phyloP scores from a whole-genome alignment of 2,888 invertebrate species.

The Eubasilissa splendida region DNA sequence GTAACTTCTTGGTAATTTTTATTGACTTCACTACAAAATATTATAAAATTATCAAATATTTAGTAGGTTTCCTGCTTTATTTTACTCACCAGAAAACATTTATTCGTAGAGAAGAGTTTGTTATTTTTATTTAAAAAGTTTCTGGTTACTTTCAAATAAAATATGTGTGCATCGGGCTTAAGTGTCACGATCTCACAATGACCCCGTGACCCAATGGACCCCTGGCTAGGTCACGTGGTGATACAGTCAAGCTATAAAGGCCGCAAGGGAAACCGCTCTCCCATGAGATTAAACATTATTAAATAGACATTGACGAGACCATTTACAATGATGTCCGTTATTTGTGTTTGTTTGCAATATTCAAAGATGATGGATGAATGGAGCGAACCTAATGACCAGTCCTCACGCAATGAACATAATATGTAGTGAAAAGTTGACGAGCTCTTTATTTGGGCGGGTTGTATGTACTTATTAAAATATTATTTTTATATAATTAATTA shows the following conservation, averaged over 20 bases:
- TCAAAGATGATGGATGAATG: conserved; percentile 7
- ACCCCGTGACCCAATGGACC: conserved; percentile 26
- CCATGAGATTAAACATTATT: conserved; percentile 31
- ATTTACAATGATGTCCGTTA: conserved; percentile 26
- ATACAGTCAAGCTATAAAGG: conserved; percentile 26
- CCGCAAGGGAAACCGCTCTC: conserved; percentile 20
- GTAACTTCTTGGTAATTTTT: too few relatives aligned
- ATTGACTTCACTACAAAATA: too few relatives aligned
- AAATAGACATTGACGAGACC: conserved; percentile 32
- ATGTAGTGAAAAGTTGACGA: too few relatives aligned
- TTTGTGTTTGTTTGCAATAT: conserved; percentile 7
- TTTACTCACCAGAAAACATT: too few relatives aligned
- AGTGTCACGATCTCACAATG: conserved; percentile 27
- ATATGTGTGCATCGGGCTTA: conserved; percentile 1
- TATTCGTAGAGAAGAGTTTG: too few relatives aligned
- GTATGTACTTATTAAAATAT: too few relatives aligned
- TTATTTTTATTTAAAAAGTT: not conserved
- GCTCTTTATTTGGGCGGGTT: too few relatives aligned
- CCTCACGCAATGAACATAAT: too few relatives aligned
- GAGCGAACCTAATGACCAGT: too few relatives aligned
- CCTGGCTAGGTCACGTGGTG: conserved; percentile 11
- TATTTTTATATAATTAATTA: too few relatives aligned
- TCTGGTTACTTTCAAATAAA: not conserved
- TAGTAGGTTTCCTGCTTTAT: too few relatives aligned
- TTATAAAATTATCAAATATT: too few relatives aligned